Base-by-base conservation (phyloP, 1,140 invertebrate species). In the Zaprionus kolodkinae region DNA sequence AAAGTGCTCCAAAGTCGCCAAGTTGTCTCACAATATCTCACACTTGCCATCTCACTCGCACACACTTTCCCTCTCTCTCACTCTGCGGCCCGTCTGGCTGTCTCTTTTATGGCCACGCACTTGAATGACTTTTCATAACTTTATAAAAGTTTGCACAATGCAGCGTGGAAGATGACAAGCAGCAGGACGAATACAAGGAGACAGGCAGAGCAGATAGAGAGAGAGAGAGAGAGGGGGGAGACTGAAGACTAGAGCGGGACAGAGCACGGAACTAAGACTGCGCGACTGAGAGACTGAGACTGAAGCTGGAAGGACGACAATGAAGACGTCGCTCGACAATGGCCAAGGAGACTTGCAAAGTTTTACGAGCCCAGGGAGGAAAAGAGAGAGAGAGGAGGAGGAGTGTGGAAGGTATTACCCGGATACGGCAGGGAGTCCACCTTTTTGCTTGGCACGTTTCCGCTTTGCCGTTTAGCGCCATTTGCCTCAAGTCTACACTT, bases 101-200 rank as follows among this genome's bases (percentile, higher is more conserved):
- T 62, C 56, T 21, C 56, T 55, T 55, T 68, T 73, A 45, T 45
- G 40, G 72, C 68, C 68, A 78, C 66, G 77, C 78, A 88, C 84
- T 87, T 87, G 84, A 87, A 87, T 87, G 84, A 87, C 84, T 87
- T 87, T 87, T 87, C 84, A 87, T 87, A 87, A 85, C 81, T 85
- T 85, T 85, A 85, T 84, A 84, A 84, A 85, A 85, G 74, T 84
- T 85, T 84, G 72, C 81, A 81, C 80, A 83, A 82, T 80, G 69
- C 83, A 76, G 15, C 36, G 38, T 17, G 35, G 45, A 69, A n/a
- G 21, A 67, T 17, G 55, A 66, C 21, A 45, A 63, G 17, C 33
- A 48, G 21, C 35, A 60, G 63, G 50, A 54, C 36, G 50, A 55
- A 36, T 40, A 33, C 25, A 11, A 45, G 35, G 13, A 35, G 13